Evolutionary conservation across 64 coral and sea anemone species (phyloP).

Genomic region (Pocillopora verrucosa): DNA sequence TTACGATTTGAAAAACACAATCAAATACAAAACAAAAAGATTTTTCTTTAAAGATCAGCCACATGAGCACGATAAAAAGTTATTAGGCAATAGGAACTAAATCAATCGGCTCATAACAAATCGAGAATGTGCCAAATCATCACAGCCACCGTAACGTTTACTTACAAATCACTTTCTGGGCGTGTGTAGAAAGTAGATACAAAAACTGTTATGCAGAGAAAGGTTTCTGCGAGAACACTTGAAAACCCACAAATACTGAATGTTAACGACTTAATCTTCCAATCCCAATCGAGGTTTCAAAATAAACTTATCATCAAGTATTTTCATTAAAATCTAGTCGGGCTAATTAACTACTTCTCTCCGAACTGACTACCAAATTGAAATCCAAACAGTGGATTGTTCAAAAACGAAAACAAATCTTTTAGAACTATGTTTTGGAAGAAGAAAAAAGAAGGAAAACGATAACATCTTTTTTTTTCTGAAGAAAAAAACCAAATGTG

Average conservation of each 20-base stretch:
- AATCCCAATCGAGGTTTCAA: background rate
- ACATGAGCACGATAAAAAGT: too few relatives aligned
- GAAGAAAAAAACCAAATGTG: background rate
- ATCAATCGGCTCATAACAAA: too few relatives aligned
- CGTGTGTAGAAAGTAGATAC: background rate
- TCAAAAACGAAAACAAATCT: slow-evolving; percentile 2
- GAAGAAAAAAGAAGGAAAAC: background rate
- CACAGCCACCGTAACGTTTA: too few relatives aligned
- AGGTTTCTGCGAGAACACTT: background rate
- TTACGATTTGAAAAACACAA: too few relatives aligned
- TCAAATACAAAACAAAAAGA: too few relatives aligned
- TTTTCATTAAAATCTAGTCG: background rate
- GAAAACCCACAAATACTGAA: background rate
- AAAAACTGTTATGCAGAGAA: background rate
- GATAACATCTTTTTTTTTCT: background rate
- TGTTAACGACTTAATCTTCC: background rate
- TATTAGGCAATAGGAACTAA: too few relatives aligned
- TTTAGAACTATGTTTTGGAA: background rate
- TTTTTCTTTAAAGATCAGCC: too few relatives aligned
- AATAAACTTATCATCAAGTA: background rate
- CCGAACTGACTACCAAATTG: background rate
- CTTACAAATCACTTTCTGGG: too few relatives aligned
- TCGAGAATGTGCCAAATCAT: too few relatives aligned
- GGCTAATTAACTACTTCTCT: background rate
- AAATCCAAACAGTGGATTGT: slow-evolving; percentile 10